phyloP scores from a whole-genome alignment of 2,113 vertebrate genomes.

The Barnardius zonarius region DNA sequence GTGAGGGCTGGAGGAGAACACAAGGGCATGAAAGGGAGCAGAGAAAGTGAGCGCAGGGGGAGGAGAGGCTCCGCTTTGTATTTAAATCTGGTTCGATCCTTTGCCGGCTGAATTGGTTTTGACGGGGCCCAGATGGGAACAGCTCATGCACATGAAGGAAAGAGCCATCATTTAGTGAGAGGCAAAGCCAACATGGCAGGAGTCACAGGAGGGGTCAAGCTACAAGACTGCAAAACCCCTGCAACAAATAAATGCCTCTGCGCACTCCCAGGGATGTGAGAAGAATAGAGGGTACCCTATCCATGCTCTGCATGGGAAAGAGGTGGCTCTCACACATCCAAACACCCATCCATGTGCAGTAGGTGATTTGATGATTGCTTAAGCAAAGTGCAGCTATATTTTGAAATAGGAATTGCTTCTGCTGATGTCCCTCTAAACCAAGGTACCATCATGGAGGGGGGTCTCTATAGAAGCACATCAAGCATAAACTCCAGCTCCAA shows the following conservation, averaged over 20 bases:
- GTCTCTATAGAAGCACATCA: not conserved
- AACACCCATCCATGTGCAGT: not conserved
- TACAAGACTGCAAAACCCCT: not conserved
- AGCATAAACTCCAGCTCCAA: not conserved
- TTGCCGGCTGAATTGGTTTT: not conserved
- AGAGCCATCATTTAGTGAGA: not conserved
- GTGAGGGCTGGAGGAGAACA: not conserved
- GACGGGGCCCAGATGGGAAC: conserved; percentile 33
- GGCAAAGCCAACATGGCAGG: conserved; percentile 18
- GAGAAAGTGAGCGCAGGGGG: not conserved
- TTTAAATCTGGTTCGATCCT: conserved; percentile 6
- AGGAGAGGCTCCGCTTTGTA: not conserved
- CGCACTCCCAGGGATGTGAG: not conserved
- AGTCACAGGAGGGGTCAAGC: not conserved
- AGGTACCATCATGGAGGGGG: not conserved
- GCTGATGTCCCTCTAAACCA: not conserved
- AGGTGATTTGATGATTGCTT: not conserved
- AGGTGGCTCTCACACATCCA: not conserved
- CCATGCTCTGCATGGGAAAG: not conserved
- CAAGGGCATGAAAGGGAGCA: not conserved
- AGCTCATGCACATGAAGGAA: not conserved
- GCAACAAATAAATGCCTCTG: not conserved
- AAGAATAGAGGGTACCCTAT: not conserved
- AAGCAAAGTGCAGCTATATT: not conserved
- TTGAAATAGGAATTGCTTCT: not conserved